Base-by-base conservation (phyloP, 2,888 invertebrate genomes). In the Rhagonycha lutea region DNA sequence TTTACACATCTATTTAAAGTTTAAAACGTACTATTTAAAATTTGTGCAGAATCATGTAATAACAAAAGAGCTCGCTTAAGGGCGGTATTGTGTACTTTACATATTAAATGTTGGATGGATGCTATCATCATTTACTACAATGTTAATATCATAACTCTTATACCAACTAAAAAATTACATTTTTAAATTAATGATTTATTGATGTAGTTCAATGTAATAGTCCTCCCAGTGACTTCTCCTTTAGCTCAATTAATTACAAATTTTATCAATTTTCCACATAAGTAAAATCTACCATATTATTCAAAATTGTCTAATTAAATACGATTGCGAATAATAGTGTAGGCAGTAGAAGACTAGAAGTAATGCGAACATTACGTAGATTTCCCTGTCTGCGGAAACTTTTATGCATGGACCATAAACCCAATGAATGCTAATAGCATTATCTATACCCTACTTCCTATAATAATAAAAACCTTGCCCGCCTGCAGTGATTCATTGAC, bases 341-440 rank as follows among this genome's bases (percentile, higher is more conserved):
- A 77, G 74, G 75, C 72, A 69, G 29, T 65, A 72, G 70, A 74
- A 70, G 72, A 70, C 75, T 72, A 65, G 75, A 73, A 73, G 75
- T 78, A 78, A 78, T 76, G 76, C 71, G 61, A 67, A 82, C 83
- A 84, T 84, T 83, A 84, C 83, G 83, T 82, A 80, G 83, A 83
- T 86, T 87, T 87, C 85, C 85, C 86, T 83, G 84, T 80, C 84
- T 86, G 83, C 87, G 88, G 88, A 88, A 88, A 88, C 88, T 88
- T 88, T 88, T 88, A 88, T 90, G 89, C 89, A 90, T 88, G 90
- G 89, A 85, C 89, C 90, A 90, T 90, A 90, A 90, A 90, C 88
- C 89, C 89, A 90, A 90, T 89, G 90, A 90, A 90, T 90, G 89
- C 90, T 90, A 90, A 90, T 90, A 90, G 87, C 86, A 88, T 88